phyloP scores from a whole-genome alignment of 1,140 invertebrate genomes.

The Trinorchestia longiramus region DNA sequence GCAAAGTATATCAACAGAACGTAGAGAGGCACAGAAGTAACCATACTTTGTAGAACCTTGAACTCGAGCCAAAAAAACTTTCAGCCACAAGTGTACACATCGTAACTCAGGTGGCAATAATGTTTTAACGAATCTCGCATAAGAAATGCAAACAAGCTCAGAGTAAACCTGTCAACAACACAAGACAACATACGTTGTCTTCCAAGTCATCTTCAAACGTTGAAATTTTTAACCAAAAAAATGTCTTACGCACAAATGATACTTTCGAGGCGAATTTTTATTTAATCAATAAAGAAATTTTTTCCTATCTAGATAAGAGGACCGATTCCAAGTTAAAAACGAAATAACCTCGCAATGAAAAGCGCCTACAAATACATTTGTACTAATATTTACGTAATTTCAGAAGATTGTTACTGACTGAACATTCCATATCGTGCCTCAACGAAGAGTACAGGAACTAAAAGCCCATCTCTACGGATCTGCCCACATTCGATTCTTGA shows the following conservation, averaged over 20 bases:
- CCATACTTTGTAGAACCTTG: not conserved
- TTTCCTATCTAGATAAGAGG: not conserved
- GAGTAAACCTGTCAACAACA: not conserved
- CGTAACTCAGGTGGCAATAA: not conserved
- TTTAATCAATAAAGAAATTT: not conserved
- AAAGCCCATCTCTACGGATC: not conserved
- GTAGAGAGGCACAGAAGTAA: not conserved
- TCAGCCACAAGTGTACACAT: constrained; percentile 4
- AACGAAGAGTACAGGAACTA: not conserved
- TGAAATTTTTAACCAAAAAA: not conserved
- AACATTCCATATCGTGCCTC: not conserved
- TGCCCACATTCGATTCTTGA: not conserved
- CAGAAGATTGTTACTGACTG: not conserved
- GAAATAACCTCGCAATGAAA: not conserved
- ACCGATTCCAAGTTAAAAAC: not conserved
- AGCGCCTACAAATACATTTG: not conserved
- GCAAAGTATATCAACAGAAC: not conserved
- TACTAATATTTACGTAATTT: not conserved
- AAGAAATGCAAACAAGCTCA: not conserved
- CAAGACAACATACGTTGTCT: not conserved
- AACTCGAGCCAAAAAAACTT: not conserved
- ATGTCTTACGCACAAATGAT: not conserved
- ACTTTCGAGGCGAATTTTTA: not conserved
- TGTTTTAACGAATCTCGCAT: not conserved
- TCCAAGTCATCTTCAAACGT: not conserved